A percentile compares a stretch with the other conserved stretches of the same genome.
phyloP scores from a whole-genome alignment of 2,888 invertebrate genomes.

The Malthinus flaveolus region DNA sequence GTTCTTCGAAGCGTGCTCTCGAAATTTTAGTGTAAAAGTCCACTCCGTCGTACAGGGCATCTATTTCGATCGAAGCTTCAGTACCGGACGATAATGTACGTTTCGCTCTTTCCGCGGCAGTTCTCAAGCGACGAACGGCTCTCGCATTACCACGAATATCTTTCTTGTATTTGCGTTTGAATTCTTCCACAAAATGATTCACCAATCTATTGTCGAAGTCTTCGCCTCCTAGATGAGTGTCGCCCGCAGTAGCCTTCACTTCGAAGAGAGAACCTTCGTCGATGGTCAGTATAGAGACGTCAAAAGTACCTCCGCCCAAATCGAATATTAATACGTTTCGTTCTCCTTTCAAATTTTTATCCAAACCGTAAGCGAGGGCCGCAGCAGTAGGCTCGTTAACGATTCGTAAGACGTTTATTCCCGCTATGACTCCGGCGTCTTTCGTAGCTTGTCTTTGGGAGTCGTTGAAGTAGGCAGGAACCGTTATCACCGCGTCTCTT shows the following conservation, averaged over 20 bases:
- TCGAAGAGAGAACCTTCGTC: constrained; percentile 63
- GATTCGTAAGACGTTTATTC: constrained; percentile 67
- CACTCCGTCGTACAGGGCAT: too few species aligned
- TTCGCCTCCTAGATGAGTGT: constrained; percentile 57
- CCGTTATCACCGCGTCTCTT: constrained; percentile 76
- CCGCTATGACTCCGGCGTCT: constrained; percentile 70
- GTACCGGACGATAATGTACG: too few species aligned
- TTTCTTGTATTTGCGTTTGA: constrained; percentile 71
- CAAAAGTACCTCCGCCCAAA: constrained; percentile 65
- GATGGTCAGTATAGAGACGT: constrained; percentile 69
- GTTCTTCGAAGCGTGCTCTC: too few species aligned
- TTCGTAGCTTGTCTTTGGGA: constrained; percentile 73
- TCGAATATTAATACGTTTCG: constrained; percentile 60
- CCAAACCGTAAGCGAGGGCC: constrained; percentile 62
- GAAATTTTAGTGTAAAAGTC: too few species aligned
- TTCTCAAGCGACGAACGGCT: too few species aligned
- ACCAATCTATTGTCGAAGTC: constrained; percentile 66
- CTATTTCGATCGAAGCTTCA: too few species aligned
- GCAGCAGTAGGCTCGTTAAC: constrained; percentile 68
- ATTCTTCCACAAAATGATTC: constrained; percentile 71
- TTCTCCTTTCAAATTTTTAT: constrained; percentile 52
- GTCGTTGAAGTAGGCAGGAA: constrained; percentile 73
- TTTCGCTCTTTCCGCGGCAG: too few species aligned
- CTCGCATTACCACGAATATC: constrained; percentile 68
- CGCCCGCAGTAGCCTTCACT: constrained; percentile 59